A percentile compares a stretch with the other conserved stretches of the same genome.
These are phyloP conservation scores for Karalla daura DNA, from an alignment of 2,797 vertebrate species.

Conservation along the genomic window DNA sequence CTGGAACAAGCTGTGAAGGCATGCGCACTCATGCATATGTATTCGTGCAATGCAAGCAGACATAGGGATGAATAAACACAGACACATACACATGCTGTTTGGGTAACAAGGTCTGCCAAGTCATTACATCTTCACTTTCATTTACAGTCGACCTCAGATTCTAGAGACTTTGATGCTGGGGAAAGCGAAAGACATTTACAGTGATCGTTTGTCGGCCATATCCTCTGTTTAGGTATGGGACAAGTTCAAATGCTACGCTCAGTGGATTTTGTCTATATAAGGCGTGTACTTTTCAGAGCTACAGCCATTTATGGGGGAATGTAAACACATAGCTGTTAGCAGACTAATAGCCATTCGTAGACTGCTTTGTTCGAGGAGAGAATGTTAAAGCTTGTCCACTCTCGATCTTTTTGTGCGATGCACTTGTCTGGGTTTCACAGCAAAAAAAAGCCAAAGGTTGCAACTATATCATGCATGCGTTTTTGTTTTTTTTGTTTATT, in stretches of 20 bases:
- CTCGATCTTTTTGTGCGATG: not conserved
- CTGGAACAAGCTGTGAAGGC: conserved; percentile 13
- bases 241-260: conserved; percentile 39
- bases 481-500: too few species aligned
- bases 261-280: conserved; percentile 64
- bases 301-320: conserved; percentile 62
- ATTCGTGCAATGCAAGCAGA: conserved; percentile 28
- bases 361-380: conserved; percentile 25
- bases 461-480: not conserved
- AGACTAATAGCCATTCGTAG: conserved; percentile 52
- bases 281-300: conserved; percentile 43
- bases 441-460: not conserved
- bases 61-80: conserved; percentile 9
- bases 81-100: conserved; percentile 29
- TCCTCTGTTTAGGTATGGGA: conserved; percentile 38
- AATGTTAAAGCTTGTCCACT: conserved; percentile 6
- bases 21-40: conserved; percentile 8
- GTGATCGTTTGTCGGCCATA: conserved; percentile 35
- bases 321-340: conserved; percentile 66
- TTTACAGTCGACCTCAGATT: conserved; percentile 5
- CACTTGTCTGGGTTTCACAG: conserved; percentile 1
- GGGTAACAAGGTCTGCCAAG: conserved; percentile 6
- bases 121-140: conserved; percentile 25
- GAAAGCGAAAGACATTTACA: conserved; percentile 25
- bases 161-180: conserved; percentile 34